Conservation (phyloP, 2,113 vertebrate genomes). For the Aramus guarauna region DNA sequence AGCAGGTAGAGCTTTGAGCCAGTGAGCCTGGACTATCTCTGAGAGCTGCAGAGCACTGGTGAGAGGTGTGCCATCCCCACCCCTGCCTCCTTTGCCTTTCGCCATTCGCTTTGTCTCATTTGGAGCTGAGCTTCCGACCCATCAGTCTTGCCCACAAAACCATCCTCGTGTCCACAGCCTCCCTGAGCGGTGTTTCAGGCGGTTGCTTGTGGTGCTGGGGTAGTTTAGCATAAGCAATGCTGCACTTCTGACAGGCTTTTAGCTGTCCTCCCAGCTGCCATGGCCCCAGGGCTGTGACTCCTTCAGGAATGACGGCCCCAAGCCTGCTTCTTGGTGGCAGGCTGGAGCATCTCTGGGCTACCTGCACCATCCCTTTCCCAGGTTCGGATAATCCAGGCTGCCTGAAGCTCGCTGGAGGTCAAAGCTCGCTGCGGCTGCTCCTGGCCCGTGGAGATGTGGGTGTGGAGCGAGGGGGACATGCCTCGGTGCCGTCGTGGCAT, state of each 20-base stretch:
- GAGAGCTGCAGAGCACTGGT: background rate
- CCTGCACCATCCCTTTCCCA: background rate
- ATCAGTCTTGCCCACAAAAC: background rate
- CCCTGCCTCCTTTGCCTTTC: background rate
- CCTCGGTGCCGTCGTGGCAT: background rate
- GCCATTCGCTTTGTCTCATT: rapidly evolving
- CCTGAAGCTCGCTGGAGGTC: rapidly evolving
- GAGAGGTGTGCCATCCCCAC: background rate
- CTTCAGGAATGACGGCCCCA: background rate
- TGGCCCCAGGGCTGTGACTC: background rate
- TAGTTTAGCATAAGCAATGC: background rate
- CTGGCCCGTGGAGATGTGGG: background rate
- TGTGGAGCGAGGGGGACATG: rapidly evolving
- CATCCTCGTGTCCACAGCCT: background rate
- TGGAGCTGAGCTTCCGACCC: background rate
- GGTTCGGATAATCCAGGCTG: background rate
- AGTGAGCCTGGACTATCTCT: background rate
- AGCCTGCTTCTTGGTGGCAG: background rate
- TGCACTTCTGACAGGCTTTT: background rate
- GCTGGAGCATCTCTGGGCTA: background rate
- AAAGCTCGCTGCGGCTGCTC: background rate
- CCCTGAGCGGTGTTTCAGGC: background rate
- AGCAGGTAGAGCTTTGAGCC: background rate
- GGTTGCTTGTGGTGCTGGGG: background rate
- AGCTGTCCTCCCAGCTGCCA: background rate